Conservation (phyloP, 2,797 vertebrate species). For the Phylloscopus collybita region DNA sequence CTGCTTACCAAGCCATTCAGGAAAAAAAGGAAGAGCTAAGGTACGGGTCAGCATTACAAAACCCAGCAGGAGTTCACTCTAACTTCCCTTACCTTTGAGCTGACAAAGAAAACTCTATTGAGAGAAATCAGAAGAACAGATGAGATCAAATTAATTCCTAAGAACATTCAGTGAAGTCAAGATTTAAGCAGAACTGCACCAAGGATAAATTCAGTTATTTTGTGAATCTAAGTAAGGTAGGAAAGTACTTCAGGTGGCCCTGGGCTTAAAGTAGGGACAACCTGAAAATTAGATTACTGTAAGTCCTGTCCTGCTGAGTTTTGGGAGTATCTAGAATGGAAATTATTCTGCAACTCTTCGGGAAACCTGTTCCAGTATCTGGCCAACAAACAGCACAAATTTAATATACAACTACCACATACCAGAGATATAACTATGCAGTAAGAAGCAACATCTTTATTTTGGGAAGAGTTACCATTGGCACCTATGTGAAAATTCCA, state of each 20-base stretch:
- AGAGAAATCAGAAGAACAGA: background rate
- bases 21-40: background rate
- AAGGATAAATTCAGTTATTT: background rate
- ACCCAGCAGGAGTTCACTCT: background rate
- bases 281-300: background rate
- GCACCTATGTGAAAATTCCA: background rate
- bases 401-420: background rate
- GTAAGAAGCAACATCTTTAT: background rate
- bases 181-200: background rate
- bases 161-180: background rate
- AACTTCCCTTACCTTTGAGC: background rate
- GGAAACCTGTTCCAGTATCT: background rate
- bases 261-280: background rate
- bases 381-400: background rate
- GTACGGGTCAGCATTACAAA: rapidly evolving
- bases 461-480: background rate
- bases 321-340: background rate
- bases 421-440: background rate
- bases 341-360: background rate
- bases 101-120: background rate
- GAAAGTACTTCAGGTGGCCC: background rate
- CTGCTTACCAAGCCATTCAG: background rate
- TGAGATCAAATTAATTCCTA: background rate
- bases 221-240: background rate
- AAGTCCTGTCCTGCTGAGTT: background rate